Evolutionary conservation across 2,888 invertebrate species (phyloP).

Genomic region (Pantelozetes paolii): DNA sequence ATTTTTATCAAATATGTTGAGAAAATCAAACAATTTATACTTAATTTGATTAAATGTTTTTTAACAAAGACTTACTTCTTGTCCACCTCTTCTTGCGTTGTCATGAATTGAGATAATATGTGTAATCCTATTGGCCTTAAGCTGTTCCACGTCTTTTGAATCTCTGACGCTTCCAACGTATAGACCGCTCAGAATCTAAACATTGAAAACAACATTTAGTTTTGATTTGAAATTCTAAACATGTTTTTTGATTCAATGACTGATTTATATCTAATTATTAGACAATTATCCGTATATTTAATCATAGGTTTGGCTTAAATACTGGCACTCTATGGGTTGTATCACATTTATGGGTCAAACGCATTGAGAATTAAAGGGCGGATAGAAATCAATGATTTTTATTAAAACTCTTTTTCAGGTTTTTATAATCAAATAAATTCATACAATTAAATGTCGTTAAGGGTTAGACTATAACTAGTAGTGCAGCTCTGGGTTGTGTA

Average conservation of each 20-base stretch:
- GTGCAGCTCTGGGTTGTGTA: too few relatives aligned
- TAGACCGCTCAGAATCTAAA: conserved; percentile 83
- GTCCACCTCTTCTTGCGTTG: conserved; percentile 67
- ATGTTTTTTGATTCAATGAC: neutral
- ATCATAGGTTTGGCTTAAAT: too few relatives aligned
- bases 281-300: neutral
- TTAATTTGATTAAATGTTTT: neutral
- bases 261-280: conserved; percentile 14
- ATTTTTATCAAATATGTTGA: too few relatives aligned
- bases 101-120: conserved; percentile 95
- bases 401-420: too few relatives aligned
- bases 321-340: too few relatives aligned
- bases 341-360: too few relatives aligned
- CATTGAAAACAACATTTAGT: neutral
- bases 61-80: conserved; percentile 44
- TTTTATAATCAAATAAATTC: too few relatives aligned
- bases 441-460: too few relatives aligned
- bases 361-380: too few relatives aligned
- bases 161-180: conserved; percentile 94
- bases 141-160: conserved; percentile 83
- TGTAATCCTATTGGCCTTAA: conserved; percentile 82
- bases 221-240: neutral
- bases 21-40: too few relatives aligned
- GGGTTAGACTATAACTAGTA: too few relatives aligned
- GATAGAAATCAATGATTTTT: too few relatives aligned